Evolutionary conservation across 2,888 invertebrate species (phyloP).

Genomic region (Nycteola revayana): DNA sequence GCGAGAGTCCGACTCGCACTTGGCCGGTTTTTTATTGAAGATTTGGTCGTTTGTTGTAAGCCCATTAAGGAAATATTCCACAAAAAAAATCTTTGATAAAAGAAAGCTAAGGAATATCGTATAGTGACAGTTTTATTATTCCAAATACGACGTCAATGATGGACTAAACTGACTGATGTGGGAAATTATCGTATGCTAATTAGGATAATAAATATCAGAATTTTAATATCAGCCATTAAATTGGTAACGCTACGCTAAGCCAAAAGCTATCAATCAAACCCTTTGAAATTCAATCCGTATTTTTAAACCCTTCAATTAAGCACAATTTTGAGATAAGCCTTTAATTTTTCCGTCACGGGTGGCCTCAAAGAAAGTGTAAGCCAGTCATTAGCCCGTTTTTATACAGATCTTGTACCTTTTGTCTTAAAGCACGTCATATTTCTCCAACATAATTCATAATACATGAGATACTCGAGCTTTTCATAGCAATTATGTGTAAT

Average conservation of each 20-base stretch:
- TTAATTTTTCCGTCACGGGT: constrained; percentile 77
- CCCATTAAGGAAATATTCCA: too few species aligned
- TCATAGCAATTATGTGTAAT: constrained; percentile 78
- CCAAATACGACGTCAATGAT: too few species aligned
- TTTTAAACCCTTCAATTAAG: constrained; percentile 76
- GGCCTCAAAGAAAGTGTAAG: constrained; percentile 71
- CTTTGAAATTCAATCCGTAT: constrained; percentile 75
- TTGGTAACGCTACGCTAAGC: constrained; percentile 47
- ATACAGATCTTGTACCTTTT: constrained; percentile 64
- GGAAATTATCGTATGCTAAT: constrained; percentile 45
- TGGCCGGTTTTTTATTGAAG: too few species aligned
- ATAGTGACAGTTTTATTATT: too few species aligned
- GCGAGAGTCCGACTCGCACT: too few species aligned
- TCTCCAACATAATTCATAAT: constrained; percentile 73
- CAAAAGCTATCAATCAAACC: constrained; percentile 69
- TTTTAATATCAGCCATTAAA: constrained; percentile 48
- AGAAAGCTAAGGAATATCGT: too few species aligned
- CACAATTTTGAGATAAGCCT: constrained; percentile 79
- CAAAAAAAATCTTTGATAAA: too few species aligned
- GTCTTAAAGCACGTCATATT: constrained; percentile 69
- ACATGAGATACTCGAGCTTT: constrained; percentile 64
- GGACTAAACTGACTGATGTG: too few species aligned
- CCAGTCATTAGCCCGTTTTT: constrained; percentile 72
- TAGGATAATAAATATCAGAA: constrained; percentile 48
- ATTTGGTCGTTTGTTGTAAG: too few species aligned